Percentiles rank a stretch among this genome's conserved stretches.
Conservation (phyloP, 2,888 invertebrate species). For the Microplitis manilae region DNA sequence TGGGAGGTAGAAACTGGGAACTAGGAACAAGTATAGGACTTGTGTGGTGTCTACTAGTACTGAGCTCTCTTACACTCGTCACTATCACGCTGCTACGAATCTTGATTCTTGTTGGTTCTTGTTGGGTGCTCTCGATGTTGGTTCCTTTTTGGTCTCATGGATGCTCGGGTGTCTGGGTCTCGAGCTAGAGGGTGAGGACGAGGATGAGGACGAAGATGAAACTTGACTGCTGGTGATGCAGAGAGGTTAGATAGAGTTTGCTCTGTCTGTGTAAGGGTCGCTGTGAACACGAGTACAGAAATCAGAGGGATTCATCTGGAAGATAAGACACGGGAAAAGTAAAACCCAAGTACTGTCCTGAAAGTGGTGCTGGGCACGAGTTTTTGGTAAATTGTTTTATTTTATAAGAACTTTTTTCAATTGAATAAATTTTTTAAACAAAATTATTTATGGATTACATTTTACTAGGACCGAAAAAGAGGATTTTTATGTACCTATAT, state of each 20-base stretch:
- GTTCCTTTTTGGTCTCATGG: not conserved
- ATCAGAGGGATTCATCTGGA: slow-evolving; percentile 33
- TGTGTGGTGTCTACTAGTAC: not conserved
- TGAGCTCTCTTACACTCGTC: not conserved
- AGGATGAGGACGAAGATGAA: not conserved
- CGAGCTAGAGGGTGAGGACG: too few species aligned
- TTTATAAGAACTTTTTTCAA: too few species aligned
- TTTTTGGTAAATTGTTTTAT: too few species aligned
- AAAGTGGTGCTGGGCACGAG: too few species aligned
- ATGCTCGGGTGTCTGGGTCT: not conserved
- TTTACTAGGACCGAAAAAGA: too few species aligned
- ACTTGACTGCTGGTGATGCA: not conserved
- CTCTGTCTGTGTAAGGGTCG: not conserved
- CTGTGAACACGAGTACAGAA: not conserved
- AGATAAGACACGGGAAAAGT: slow-evolving; percentile 36
- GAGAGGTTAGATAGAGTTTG: not conserved
- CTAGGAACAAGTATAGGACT: not conserved
- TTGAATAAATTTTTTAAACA: too few species aligned
- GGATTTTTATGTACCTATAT: not conserved
- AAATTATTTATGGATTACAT: too few species aligned
- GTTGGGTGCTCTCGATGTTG: not conserved
- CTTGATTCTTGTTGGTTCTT: not conserved
- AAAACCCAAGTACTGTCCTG: not conserved
- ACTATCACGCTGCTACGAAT: not conserved
- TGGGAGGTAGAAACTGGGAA: not conserved